phyloP scores from a whole-genome alignment of 2,113 vertebrate species.

The Phaethornis superciliosus region DNA sequence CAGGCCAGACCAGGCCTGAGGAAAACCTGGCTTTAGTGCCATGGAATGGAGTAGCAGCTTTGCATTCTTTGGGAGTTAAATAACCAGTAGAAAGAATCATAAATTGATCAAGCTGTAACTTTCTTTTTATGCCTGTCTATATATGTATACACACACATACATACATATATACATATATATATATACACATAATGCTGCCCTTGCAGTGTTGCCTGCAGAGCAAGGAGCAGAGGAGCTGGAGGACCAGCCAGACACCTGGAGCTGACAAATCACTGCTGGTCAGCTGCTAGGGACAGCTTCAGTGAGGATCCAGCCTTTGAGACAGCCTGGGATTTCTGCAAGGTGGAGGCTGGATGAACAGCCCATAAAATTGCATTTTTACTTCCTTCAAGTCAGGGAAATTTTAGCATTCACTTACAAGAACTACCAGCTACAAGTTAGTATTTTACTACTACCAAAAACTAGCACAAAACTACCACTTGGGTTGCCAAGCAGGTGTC shows the following conservation, averaged over 20 bases:
- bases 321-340: not conserved
- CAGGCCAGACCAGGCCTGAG: slow-evolving; percentile 55
- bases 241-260: not conserved
- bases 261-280: not conserved
- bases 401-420: not conserved
- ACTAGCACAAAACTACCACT: not conserved
- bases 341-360: not conserved
- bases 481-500: not conserved
- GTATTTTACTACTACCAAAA: not conserved
- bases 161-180: no score
- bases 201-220: not conserved
- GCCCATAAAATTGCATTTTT: not conserved
- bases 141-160: no score
- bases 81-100: slow-evolving; percentile 57
- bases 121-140: not conserved
- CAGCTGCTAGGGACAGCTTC: accelerated
- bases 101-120: slow-evolving; percentile 16
- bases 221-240: not conserved
- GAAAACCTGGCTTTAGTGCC: slow-evolving; percentile 51
- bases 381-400: not conserved
- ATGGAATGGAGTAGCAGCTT: slow-evolving; percentile 6
- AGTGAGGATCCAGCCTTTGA: not conserved
- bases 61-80: slow-evolving; percentile 71
- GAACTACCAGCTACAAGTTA: not conserved
- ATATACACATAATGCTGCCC: not conserved